Base-by-base conservation (phyloP, 2,113 vertebrate genomes). In the Emydocephalus ijimae region DNA sequence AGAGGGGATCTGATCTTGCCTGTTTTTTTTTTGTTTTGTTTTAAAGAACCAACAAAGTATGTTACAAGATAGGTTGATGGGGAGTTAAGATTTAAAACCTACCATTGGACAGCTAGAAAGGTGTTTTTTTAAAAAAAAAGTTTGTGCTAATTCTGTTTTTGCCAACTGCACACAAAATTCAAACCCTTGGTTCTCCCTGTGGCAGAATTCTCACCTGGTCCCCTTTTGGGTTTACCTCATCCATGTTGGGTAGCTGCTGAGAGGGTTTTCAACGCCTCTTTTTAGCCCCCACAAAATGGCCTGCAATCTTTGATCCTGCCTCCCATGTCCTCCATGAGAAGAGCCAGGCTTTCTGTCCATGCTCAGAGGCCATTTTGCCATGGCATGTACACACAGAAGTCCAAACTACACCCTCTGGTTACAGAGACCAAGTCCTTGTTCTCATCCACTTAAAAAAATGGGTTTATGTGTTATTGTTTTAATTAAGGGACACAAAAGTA, bases 371-470 rank as follows among this genome's bases (percentile, higher is more conserved):
- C 2, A 20, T 20, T n/a, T 45, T 11, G 52, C 26, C 74, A 21
- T 23, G 14, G 45, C 43, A 0, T 14, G 21, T 21, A 7, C 6
- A 12, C 4, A 59, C 7, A 24, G 7, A 21, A 81, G 87, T 69
- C 87, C n/a, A 1, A 11, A 74, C 52, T 18, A 45, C 85, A 91
- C 89, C 45, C 87, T 91, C 87, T 94, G 1, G 23, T 9, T 48
- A 92, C 64, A 20, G 88, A 94, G 93, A 61, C 95, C 92, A 92
- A 87, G 20, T 9, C n/a, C 12, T 87, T n/a, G 5, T 14, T 88
- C 21, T 64, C 55, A 29, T 45, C 39, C 43, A 48, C 15, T 52
- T 50, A 57, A 23, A 57, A 23, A 57, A 57, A 2, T 57, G 23
- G 23, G 2, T 3, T 15, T 29, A 2, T 23, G 29, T 20, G 18